These are phyloP conservation scores for Protophormia terraenovae DNA, from an alignment of 2,888 invertebrate genomes.

Conservation along the genomic window DNA sequence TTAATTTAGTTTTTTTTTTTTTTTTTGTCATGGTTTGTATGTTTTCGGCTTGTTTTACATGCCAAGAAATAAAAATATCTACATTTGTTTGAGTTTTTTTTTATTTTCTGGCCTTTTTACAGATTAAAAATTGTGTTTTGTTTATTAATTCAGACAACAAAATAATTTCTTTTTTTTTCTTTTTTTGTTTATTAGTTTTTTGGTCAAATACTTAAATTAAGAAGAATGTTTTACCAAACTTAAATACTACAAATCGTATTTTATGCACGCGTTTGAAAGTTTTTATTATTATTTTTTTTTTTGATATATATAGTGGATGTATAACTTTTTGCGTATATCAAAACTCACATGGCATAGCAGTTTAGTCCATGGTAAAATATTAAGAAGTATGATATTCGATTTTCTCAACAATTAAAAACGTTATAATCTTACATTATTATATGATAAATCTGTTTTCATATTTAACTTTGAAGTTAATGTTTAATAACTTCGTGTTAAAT, in stretches of 20 bases:
- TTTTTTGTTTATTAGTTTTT: constrained; percentile 2
- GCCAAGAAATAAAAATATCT: constrained; percentile 64
- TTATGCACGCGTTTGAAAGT: not conserved
- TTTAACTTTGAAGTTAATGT: too few species aligned
- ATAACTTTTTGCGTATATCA: too few species aligned
- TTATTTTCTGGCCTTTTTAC: not conserved
- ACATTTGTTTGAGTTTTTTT: constrained; percentile 45
- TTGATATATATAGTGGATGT: too few species aligned
- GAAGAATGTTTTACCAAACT: not conserved
- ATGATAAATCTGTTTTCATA: too few species aligned
- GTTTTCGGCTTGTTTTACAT: constrained; percentile 67
- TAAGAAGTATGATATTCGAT: too few species aligned
- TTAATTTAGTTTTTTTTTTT: constrained; percentile 32
- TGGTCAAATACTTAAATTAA: not conserved
- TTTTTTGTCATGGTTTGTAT: constrained; percentile 54
- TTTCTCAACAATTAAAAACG: too few species aligned
- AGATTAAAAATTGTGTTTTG: constrained; percentile 53
- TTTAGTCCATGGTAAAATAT: too few species aligned
- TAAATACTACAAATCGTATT: not conserved
- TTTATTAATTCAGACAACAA: constrained; percentile 39
- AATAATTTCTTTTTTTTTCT: not conserved
- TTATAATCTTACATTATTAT: too few species aligned
- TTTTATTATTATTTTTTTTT: too few species aligned
- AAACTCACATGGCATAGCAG: too few species aligned
- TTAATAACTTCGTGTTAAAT: too few species aligned